These are phyloP conservation scores for Caenorhabditis becei DNA, from an alignment of 2,888 invertebrate genomes.

Conservation along the genomic window DNA sequence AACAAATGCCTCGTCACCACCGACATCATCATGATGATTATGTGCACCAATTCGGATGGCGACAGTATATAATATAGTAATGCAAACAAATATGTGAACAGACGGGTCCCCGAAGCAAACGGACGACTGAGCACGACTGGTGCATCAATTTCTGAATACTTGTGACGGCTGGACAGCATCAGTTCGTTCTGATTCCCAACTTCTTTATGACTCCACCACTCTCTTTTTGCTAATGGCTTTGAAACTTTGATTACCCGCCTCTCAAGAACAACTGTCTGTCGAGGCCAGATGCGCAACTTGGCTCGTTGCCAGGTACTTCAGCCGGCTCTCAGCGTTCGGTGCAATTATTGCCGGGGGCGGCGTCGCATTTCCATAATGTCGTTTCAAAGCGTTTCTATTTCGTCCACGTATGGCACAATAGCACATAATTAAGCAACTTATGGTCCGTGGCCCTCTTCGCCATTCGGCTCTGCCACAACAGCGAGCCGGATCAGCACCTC, in stretches of 20 bases:
- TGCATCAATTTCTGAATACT: conserved; percentile 50
- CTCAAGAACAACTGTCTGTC: conserved; percentile 40
- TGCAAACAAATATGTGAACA: conserved; percentile 60
- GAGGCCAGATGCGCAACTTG: conserved; percentile 10
- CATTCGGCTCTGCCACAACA: no score
- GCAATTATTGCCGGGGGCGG: conserved; percentile 31
- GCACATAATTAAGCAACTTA: conserved; percentile 62
- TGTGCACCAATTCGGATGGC: conserved; percentile 46
- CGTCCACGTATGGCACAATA: conserved; percentile 47
- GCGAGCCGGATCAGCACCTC: conserved; percentile 47
- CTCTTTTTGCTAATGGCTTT: background rate
- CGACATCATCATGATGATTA: conserved; percentile 45
- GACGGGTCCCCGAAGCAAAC: conserved; percentile 21
- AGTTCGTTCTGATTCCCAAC: background rate
- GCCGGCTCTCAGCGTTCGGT: background rate
- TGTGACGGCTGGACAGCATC: conserved; percentile 12
- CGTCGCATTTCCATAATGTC: conserved; percentile 55
- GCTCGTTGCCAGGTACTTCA: conserved; percentile 34
- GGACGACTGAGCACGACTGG: conserved; percentile 17
- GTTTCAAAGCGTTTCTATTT: conserved; percentile 29
- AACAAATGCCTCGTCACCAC: conserved; percentile 33
- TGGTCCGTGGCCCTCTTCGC: background rate
- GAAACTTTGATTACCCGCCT: background rate
- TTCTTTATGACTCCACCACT: no score
- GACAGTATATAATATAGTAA: conserved; percentile 59